Percentiles rank a stretch among this genome's conserved stretches.
phyloP scores from a whole-genome alignment of 2,797 vertebrate genomes.

The Ispidina lecontei region DNA sequence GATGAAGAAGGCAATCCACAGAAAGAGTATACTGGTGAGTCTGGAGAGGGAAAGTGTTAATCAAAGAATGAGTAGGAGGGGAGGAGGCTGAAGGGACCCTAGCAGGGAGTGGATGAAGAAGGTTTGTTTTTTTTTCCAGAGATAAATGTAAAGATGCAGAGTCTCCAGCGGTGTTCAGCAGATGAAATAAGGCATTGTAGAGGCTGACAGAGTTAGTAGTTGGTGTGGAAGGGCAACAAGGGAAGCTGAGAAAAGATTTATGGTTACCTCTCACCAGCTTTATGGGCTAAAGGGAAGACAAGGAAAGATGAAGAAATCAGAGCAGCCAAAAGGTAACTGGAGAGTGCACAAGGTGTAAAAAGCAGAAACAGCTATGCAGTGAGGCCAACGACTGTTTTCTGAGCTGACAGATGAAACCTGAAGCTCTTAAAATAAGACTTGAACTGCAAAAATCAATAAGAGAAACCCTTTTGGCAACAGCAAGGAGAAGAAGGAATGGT shows the following conservation, averaged over 20 bases:
- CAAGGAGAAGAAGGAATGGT: not conserved
- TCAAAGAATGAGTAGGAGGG: not conserved
- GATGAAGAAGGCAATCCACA: not conserved
- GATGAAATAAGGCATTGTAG: not conserved
- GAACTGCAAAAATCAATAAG: not conserved
- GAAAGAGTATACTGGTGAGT: not conserved
- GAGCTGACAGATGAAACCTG: not conserved
- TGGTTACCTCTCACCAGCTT: not conserved
- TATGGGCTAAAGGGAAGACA: not conserved
- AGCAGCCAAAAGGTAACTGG: not conserved
- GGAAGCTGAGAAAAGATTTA: not conserved
- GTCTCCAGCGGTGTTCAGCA: not conserved
- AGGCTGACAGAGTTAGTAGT: not conserved
- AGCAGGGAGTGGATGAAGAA: not conserved
- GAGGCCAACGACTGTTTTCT: not conserved
- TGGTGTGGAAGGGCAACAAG: not conserved
- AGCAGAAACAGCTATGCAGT: not conserved
- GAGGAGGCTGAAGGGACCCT: not conserved
- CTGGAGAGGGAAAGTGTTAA: constrained; percentile 30
- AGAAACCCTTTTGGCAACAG: not conserved
- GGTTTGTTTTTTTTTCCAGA: not conserved
- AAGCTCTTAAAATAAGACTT: not conserved
- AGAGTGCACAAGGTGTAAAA: not conserved
- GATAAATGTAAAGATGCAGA: not conserved
- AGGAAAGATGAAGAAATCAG: not conserved